Base-by-base conservation (phyloP, 2,113 vertebrate species). In the Lanius ludovicianus region DNA sequence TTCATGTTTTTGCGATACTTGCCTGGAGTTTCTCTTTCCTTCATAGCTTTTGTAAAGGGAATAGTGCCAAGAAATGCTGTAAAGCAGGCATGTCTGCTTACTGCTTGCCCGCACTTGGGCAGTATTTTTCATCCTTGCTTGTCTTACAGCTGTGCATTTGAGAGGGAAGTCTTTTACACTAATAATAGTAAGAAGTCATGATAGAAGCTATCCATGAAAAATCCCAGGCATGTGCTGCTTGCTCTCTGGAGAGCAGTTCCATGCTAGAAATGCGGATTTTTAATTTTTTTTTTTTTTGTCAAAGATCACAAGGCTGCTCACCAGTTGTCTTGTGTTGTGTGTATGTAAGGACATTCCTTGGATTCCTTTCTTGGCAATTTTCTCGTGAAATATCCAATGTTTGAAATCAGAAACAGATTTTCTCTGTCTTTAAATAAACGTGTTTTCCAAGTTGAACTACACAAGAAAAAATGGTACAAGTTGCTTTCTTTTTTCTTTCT, bases 381-480 rank as follows among this genome's bases (percentile, higher is more conserved):
- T 97, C 96, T 94, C 52, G 84, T 97, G 96, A 95, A 96, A 96
- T 96, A 95, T 57, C 95, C 96, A 94, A 14, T 97, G 97, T 97
- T 96, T 96, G 94, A 97, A 98, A 98, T 98, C 94, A 97, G 97
- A 97, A 98, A 96, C 98, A 98, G 97, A 98, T 97, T 98, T 97
- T 92, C 84, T 97, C 85, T 97, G 93, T 95, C 87, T 92, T 95
- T 78, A 95, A 98, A 96, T 95, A 97, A 96, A 97, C 98, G 89
- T 52, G 81, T 97, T 97, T 97, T 97, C 93, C 84, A 93, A 97
- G 86, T 70, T 21, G 19, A 95, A 71, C 39, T 74, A 82, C 82
- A 67, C 88, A 90, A 96, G 90, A 73, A 95, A 88, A 87, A 95
- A 53, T 56, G 95, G 65, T 89, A 62, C 39, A 71, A 76, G 69